phyloP scores from a whole-genome alignment of 2,113 vertebrate species.

The Anser brachyrhynchus region DNA sequence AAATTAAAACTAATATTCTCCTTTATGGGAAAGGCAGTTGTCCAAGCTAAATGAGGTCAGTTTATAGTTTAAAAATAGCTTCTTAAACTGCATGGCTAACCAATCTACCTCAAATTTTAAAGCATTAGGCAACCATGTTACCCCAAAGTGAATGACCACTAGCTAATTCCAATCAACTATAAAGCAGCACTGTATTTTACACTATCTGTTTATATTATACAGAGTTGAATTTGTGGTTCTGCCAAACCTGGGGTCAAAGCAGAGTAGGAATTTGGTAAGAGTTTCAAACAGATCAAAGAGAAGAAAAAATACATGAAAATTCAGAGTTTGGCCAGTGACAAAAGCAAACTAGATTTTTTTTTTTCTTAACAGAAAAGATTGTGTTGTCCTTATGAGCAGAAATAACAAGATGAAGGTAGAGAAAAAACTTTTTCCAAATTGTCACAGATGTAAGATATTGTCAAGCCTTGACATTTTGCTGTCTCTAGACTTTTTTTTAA shows the following conservation, averaged over 20 bases:
- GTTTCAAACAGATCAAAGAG: background rate
- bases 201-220: background rate
- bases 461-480: conserved; percentile 31
- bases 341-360: background rate
- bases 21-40: background rate
- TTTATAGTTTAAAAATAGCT: background rate
- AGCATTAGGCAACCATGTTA: background rate
- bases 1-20: background rate
- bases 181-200: background rate
- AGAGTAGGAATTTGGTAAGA: background rate
- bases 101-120: background rate
- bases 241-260: background rate
- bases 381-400: background rate
- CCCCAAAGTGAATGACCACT: background rate
- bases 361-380: background rate
- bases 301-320: background rate
- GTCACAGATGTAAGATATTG: background rate
- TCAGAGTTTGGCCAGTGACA: background rate
- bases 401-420: background rate
- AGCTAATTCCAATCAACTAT: background rate
- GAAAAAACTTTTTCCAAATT: background rate
- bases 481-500: background rate
- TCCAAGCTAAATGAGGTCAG: background rate
- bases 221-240: background rate
- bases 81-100: background rate